Evolutionary conservation across 2,797 vertebrate genomes (phyloP).

Genomic region (Girardinus metallicus): DNA sequence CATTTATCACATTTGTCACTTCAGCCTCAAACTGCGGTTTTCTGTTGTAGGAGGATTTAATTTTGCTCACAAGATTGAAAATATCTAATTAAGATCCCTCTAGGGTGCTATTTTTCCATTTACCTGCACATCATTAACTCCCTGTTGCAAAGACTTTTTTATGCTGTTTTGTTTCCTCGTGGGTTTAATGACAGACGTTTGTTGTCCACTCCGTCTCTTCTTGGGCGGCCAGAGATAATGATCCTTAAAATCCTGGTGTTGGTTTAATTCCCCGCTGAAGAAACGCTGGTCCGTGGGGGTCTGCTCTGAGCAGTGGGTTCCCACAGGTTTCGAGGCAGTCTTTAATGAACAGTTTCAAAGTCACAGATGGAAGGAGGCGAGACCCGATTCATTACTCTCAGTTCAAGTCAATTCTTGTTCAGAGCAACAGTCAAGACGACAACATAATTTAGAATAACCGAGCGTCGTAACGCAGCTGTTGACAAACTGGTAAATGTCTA

Average conservation of each 20-base stretch:
- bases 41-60: conserved; percentile 9
- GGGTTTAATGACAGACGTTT: conserved; percentile 29
- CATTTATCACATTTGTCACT: background rate
- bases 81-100: conserved; percentile 15
- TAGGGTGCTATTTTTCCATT: conserved; percentile 7
- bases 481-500: background rate
- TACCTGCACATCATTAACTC: conserved; percentile 27
- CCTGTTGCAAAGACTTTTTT: conserved; percentile 15
- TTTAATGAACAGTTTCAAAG: conserved; percentile 61
- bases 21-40: background rate
- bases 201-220: conserved; percentile 32
- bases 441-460: conserved; percentile 19
- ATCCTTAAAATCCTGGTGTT: conserved; percentile 46
- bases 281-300: conserved; percentile 18
- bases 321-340: conserved; percentile 24
- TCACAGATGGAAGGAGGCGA: conserved; percentile 36
- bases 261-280: conserved; percentile 32
- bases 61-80: conserved; percentile 2
- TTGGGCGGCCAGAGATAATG: conserved; percentile 61
- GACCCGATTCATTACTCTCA: conserved; percentile 31
- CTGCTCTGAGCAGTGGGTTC: conserved; percentile 30
- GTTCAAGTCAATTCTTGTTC: conserved; percentile 20
- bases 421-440: conserved; percentile 3
- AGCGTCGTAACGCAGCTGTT: conserved; percentile 14
- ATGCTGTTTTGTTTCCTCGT: conserved; percentile 7